phyloP scores from a whole-genome alignment of 1,140 invertebrate species.

The Onthophagus taurus region DNA sequence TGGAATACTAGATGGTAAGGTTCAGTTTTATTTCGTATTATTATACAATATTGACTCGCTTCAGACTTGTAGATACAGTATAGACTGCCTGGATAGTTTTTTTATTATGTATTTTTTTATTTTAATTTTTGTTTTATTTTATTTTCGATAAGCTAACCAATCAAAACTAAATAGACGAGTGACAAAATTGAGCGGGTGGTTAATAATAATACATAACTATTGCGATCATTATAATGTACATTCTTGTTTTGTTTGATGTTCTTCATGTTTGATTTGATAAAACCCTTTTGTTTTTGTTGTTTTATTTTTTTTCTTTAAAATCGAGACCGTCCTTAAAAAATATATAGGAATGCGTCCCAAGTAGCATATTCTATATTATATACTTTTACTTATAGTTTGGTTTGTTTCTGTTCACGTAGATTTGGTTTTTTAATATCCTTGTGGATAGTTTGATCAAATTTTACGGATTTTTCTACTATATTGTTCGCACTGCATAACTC shows the following conservation, averaged over 20 bases:
- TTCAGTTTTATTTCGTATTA: conserved; percentile 30
- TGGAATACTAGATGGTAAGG: conserved; percentile 38
- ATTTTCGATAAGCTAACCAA: conserved; percentile 4
- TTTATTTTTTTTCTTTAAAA: too few species aligned
- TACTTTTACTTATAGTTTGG: conserved; percentile 2
- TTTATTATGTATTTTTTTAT: conserved; percentile 22
- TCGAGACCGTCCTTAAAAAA: too few species aligned
- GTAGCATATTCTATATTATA: conserved; percentile 29
- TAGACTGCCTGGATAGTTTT: conserved; percentile 32
- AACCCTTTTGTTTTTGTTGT: too few species aligned
- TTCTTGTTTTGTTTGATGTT: too few species aligned
- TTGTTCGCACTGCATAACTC: conserved; percentile 31
- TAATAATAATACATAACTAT: conserved; percentile 1
- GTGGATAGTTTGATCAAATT: too few species aligned
- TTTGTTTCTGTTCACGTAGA: not conserved
- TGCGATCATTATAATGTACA: too few species aligned
- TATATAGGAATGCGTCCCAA: conserved; percentile 27
- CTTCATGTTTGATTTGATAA: too few species aligned
- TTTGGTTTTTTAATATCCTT: too few species aligned
- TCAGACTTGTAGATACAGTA: conserved; percentile 25
- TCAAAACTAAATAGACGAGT: conserved; percentile 2
- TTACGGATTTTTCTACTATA: conserved; percentile 12
- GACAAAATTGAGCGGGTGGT: conserved; percentile 13
- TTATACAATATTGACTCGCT: conserved; percentile 26
- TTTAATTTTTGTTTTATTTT: conserved; percentile 6